These are phyloP conservation scores for Zapus hudsonius DNA, from an alignment of 2,113 vertebrate species.

Conservation along the genomic window DNA sequence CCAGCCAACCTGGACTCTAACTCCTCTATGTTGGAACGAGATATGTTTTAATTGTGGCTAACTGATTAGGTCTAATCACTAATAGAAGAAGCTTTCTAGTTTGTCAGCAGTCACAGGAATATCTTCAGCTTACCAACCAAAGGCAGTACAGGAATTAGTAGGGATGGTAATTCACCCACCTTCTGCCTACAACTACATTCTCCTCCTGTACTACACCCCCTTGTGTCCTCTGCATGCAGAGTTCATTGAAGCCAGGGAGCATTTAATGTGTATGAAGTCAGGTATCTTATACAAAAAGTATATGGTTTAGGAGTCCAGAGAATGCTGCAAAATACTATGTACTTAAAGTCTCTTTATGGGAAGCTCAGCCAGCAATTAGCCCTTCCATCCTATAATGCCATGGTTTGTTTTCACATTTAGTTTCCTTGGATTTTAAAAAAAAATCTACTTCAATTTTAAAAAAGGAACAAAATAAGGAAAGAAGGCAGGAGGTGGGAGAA, in stretches of 20 bases:
- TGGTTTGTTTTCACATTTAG: conserved; percentile 64
- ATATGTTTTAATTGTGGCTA: conserved; percentile 46
- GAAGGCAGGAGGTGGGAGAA: conserved; percentile 67
- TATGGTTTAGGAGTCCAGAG: conserved; percentile 43
- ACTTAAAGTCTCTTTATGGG: conserved; percentile 5
- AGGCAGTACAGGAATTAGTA: conserved; percentile 59
- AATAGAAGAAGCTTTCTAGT: conserved; percentile 40
- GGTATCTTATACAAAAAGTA: conserved; percentile 59
- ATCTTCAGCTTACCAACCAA: conserved; percentile 27
- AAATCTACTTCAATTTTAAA: conserved; percentile 61
- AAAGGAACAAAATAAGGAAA: conserved; percentile 60
- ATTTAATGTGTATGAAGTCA: conserved; percentile 71
- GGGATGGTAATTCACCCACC: conserved; percentile 66
- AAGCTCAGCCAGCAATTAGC: conserved; percentile 17
- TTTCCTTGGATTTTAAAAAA: conserved; percentile 60
- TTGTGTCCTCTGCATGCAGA: conserved; percentile 67
- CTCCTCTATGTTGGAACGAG: conserved; percentile 38
- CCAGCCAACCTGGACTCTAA: not conserved
- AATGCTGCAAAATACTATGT: not conserved
- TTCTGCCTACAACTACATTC: conserved; percentile 67
- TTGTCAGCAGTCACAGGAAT: conserved; percentile 45
- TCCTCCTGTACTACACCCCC: conserved; percentile 73
- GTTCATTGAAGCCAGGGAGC: conserved; percentile 61
- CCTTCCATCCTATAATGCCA: conserved; percentile 26
- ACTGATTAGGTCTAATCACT: conserved; percentile 38